Percentiles rank a stretch among this genome's conserved stretches.
These are phyloP conservation scores for Aplodontia rufa DNA, from an alignment of 2,113 vertebrate genomes.

Conservation along the genomic window DNA sequence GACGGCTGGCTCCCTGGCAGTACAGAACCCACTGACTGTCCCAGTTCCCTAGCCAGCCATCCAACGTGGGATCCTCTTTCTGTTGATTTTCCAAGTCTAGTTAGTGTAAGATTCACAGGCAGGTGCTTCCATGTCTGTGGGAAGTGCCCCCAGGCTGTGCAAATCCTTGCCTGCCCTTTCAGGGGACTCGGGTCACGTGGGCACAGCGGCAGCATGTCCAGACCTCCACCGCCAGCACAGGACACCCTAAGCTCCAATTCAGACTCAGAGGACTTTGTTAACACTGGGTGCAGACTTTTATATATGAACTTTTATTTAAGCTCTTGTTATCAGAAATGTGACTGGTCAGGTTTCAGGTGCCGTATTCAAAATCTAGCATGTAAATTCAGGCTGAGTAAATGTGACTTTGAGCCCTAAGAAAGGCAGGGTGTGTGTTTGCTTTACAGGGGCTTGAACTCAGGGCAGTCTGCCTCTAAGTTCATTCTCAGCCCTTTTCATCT, in stretches of 20 bases:
- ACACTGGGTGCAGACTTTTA: not conserved
- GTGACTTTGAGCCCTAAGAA: not conserved
- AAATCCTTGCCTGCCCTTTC: not conserved
- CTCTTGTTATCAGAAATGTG: not conserved
- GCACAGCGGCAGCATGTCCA: too few species aligned
- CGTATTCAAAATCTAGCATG: too few species aligned
- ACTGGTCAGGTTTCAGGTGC: not conserved
- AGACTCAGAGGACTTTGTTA: not conserved
- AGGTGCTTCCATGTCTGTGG: too few species aligned
- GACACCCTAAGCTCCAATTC: too few species aligned
- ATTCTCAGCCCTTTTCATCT: not conserved
- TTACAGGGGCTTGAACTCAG: not conserved
- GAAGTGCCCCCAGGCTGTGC: not conserved
- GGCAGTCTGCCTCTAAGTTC: too few species aligned
- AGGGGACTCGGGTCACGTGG: not conserved
- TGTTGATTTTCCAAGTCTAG: not conserved
- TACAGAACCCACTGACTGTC: not conserved
- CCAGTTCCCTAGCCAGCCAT: not conserved
- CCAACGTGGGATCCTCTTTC: too few species aligned
- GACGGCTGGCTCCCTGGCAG: not conserved
- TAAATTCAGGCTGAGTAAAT: not conserved
- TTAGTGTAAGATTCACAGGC: rapidly evolving
- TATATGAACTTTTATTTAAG: not conserved
- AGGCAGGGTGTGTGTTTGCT: not conserved
- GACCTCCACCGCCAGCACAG: too few species aligned